Percentiles rank a stretch among this genome's conserved stretches.
These are phyloP conservation scores for Prunella fulvescens DNA, from an alignment of 2,113 vertebrate species.

Conservation along the genomic window DNA sequence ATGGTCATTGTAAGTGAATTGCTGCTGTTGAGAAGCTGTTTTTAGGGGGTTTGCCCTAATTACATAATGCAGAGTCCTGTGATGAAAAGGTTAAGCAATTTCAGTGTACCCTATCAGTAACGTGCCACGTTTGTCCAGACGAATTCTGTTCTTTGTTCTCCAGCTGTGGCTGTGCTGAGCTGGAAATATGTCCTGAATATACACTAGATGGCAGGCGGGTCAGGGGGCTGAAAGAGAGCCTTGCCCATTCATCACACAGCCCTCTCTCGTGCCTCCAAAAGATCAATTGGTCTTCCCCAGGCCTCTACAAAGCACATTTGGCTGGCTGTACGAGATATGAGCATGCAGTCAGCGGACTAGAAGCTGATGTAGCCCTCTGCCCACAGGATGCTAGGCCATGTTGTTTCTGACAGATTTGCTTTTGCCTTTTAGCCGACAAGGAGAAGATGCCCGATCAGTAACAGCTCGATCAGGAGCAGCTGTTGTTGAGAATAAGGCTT, in stretches of 20 bases:
- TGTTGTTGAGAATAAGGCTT: slow-evolving; percentile 54
- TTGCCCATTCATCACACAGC: not conserved
- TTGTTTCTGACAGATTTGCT: slow-evolving; percentile 3
- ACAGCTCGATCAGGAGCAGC: slow-evolving; percentile 51
- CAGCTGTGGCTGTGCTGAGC: not conserved
- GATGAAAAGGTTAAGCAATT: not conserved
- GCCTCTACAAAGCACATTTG: not conserved
- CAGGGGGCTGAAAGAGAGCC: not conserved
- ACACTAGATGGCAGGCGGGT: slow-evolving; percentile 42
- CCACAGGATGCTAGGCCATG: not conserved
- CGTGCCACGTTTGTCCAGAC: fast-evolving
- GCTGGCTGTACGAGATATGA: not conserved
- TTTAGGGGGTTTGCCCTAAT: not conserved
- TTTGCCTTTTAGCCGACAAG: slow-evolving; percentile 51
- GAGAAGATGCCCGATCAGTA: not conserved
- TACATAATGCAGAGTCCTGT: not conserved
- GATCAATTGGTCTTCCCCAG: not conserved
- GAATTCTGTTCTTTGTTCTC: slow-evolving; percentile 29
- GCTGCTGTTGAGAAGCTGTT: not conserved
- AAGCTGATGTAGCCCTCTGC: not conserved
- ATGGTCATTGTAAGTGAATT: not conserved
- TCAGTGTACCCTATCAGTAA: not conserved
- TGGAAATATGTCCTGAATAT: not conserved
- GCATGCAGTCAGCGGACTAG: not conserved
- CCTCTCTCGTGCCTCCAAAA: not conserved